Percentiles rank a stretch among this genome's conserved stretches.
phyloP scores from a whole-genome alignment of 2,888 invertebrate species.

The Macrosoma leucophasiata region DNA sequence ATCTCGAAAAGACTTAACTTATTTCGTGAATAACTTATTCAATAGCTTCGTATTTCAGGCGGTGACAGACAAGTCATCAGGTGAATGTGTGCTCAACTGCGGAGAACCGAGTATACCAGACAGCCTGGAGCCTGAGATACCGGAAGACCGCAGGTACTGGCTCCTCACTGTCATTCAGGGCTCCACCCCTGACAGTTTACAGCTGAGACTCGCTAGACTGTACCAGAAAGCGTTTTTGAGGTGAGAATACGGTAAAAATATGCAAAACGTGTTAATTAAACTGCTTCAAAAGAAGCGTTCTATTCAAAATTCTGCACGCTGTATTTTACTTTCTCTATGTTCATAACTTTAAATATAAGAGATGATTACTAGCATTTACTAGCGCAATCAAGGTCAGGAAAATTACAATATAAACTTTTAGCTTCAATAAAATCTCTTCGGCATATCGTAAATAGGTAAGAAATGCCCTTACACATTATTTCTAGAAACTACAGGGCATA shows the following conservation, averaged over 20 bases:
- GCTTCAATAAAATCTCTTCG: too few species aligned
- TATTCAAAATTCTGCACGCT: too few species aligned
- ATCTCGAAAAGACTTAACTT: too few species aligned
- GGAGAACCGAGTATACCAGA: conserved; percentile 57
- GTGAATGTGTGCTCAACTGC: conserved; percentile 73
- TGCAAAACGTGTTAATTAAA: too few species aligned
- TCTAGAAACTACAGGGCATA: neutral
- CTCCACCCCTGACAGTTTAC: conserved; percentile 78
- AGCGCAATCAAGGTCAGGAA: too few species aligned
- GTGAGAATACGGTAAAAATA: conserved; percentile 44
- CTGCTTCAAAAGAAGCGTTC: too few species aligned
- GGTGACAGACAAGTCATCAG: conserved; percentile 64
- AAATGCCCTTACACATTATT: neutral
- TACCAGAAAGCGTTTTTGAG: conserved; percentile 89
- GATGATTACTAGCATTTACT: too few species aligned
- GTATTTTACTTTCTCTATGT: too few species aligned
- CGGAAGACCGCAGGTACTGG: conserved; percentile 85
- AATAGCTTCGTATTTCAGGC: conserved; percentile 45
- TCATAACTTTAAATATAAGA: too few species aligned
- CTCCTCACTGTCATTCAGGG: conserved; percentile 83
- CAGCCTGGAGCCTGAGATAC: conserved; percentile 70
- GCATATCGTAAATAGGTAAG: too few species aligned
- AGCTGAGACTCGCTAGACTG: conserved; percentile 83
- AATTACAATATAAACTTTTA: too few species aligned
- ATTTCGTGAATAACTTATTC: too few species aligned